Evolutionary conservation across 2,888 invertebrate species (phyloP), one percentile per base, ranked within the genome.

Genomic region (Autographa pulchrina): DNA sequence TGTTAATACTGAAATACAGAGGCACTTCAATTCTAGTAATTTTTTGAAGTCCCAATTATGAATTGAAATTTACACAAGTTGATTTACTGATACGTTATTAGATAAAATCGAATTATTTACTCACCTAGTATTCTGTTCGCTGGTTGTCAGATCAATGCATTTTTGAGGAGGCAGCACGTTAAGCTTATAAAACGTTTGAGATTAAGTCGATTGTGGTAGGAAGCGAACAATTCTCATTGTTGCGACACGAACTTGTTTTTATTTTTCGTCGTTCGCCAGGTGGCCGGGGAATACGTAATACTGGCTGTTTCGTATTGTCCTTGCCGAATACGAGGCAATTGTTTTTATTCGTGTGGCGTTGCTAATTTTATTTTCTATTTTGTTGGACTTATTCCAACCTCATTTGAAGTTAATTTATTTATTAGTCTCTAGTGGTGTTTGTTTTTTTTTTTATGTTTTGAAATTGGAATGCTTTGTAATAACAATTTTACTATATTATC

Each of bases 161-260:
- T 84, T 75, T 69, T 77, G 77, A 83, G 61, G 69, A 80, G 70
- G 58, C 70, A 66, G 67, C 71, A 62, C 69, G 75, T 31, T 56
- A 74, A 72, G 58, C 84, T 88, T 91, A 88, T 90, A 90, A 91
- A 89, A 90, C 82, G 81, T 82, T 76, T 56, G 66, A 66, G 70
- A 77, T 74, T 78, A 74, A 61, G 31, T 62, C 65, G 70, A 78
- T 79, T 80, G 60, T 62, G 71, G 65, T 80, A 72, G 74, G 64
- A 77, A 81, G 67, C 54, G 77, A 88, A 91, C 90, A 90, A 91
- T 91, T 66, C 80, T 68, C 80, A 89, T 92, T 92, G 92, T 92
- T 92, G 85, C 78, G 81, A 85, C 84, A 85, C 69, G 62, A 52
- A 9, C 65, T 58, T 62, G 66, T 81, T 75, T 76, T 70, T 76